Evolutionary conservation across 2,113 vertebrate species (phyloP), one percentile per base, ranked within the genome.

Genomic region (Salvelinus fontinalis): DNA sequence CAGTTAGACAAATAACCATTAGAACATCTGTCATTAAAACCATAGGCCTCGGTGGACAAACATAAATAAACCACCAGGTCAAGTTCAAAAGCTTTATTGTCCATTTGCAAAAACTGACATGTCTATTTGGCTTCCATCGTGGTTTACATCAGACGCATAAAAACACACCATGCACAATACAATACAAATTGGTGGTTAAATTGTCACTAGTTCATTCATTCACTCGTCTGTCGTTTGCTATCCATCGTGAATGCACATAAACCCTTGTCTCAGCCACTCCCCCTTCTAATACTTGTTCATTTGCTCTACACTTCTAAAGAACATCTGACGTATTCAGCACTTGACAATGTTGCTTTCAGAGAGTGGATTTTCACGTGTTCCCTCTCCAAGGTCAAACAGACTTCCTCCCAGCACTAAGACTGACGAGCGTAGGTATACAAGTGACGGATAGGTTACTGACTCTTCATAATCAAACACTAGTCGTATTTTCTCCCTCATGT

Each of bases 351-450:
- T 20, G 26, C 16, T 31, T 31, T 14, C 2, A 16, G 14, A 31
- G 29, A 67, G 66, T 31, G 16, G 4, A 24, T 22, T 44, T 34
- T 22, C 16, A 69, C 14, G 14, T 3, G 2, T 48, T 69, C 22
- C 34, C 67, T 44, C 31, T n/a, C 12, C 34, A 69, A 69, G 67
- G 67, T 69, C 67, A 69, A 20, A 31, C 67, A n/a, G n/a, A 11
- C 62, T 64, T 26, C 22, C 7, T 64, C 22, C 11, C 62, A 65
- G 26, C 24, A 12, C 24, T 2, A 12, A 65, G 24, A 26, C 9
- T 27, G 13, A 65, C 26, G 62, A 65, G 62, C 3, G 13, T 24
- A 12, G 11, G 6, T 11, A 14, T 65, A 65, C 22, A 13, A 26
- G 26, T 3, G 62, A 65, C 22, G 13, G 22, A 26, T 3, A 5